Evolutionary conservation across 2,888 invertebrate genomes (phyloP).

Genomic region (Eutolmus rufibarbis): DNA sequence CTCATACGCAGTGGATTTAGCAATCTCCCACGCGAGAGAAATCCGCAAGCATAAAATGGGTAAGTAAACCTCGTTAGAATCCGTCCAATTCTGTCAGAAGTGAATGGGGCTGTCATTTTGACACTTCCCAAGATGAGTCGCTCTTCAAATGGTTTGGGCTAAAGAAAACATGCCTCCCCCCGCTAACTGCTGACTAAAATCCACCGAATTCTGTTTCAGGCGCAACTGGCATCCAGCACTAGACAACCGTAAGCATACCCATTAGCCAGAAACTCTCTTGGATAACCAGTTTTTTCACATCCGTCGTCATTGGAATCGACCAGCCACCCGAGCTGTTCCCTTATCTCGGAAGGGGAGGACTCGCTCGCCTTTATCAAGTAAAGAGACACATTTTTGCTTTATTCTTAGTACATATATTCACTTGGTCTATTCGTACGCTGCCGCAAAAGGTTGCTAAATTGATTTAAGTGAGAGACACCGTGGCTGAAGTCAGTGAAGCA

Average conservation of each 20-base stretch:
- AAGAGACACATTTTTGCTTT: background rate
- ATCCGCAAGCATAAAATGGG: slow-evolving; percentile 14
- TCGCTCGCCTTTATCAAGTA: background rate
- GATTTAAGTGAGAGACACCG: slow-evolving; percentile 49
- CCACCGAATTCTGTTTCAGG: background rate
- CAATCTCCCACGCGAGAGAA: background rate
- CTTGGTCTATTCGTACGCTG: slow-evolving; percentile 22
- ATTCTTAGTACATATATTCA: background rate
- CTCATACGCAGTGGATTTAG: background rate
- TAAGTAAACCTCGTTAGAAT: background rate
- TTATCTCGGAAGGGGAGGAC: slow-evolving; percentile 36
- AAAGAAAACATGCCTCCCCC: background rate
- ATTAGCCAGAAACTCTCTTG: background rate
- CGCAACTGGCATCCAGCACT: background rate
- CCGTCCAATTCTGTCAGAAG: background rate
- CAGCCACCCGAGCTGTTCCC: slow-evolving; percentile 12
- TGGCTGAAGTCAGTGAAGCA: slow-evolving; percentile 58
- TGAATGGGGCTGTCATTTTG: background rate
- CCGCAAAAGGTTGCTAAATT: slow-evolving; percentile 5
- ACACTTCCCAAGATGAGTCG: background rate
- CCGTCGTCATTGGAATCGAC: background rate
- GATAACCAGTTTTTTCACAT: background rate
- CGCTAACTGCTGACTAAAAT: background rate
- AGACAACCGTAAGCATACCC: background rate
- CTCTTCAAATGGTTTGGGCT: background rate